phyloP scores from a whole-genome alignment of 1,140 invertebrate genomes.

The Dendrolimus kikuchii region DNA sequence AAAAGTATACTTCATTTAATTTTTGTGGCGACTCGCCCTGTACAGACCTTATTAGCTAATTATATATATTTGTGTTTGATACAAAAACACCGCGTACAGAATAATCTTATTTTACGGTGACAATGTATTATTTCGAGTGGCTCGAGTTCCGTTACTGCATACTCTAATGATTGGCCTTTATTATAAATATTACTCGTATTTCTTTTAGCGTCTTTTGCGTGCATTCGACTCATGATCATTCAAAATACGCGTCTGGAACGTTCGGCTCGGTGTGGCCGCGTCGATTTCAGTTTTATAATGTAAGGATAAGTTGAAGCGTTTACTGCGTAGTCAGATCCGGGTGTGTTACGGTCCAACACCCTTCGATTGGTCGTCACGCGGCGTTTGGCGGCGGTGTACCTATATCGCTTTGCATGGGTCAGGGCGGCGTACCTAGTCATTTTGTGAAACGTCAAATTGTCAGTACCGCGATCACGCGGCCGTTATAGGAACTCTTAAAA shows the following conservation, averaged over 20 bases:
- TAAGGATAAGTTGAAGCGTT: slow-evolving; percentile 44
- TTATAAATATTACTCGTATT: slow-evolving; percentile 10
- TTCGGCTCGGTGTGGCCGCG: slow-evolving; percentile 25
- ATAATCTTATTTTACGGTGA: slow-evolving; percentile 50
- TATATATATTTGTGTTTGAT: slow-evolving; percentile 60
- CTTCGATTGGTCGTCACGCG: slow-evolving; percentile 2
- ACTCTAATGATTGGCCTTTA: slow-evolving; percentile 35
- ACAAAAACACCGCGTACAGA: slow-evolving; percentile 36
- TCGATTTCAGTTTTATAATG: slow-evolving; percentile 42
- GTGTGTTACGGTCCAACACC: not conserved
- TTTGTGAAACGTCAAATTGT: slow-evolving; percentile 71
- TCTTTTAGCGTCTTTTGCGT: slow-evolving; percentile 13
- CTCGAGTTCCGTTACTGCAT: slow-evolving; percentile 65
- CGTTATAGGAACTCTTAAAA: slow-evolving; percentile 74
- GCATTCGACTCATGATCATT: slow-evolving; percentile 30
- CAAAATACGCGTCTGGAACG: slow-evolving; percentile 42
- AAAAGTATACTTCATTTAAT: slow-evolving; percentile 35
- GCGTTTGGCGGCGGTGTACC: slow-evolving; percentile 26
- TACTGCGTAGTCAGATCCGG: slow-evolving; percentile 10
- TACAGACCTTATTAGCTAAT: slow-evolving; percentile 46
- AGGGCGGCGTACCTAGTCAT: slow-evolving; percentile 69
- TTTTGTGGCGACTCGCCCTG: slow-evolving; percentile 32
- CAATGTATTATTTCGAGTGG: slow-evolving; percentile 60
- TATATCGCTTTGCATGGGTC: slow-evolving; percentile 33
- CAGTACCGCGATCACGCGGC: slow-evolving; percentile 62